phyloP scores from a whole-genome alignment of 2,888 invertebrate genomes.

The Boloria euphrosyne region DNA sequence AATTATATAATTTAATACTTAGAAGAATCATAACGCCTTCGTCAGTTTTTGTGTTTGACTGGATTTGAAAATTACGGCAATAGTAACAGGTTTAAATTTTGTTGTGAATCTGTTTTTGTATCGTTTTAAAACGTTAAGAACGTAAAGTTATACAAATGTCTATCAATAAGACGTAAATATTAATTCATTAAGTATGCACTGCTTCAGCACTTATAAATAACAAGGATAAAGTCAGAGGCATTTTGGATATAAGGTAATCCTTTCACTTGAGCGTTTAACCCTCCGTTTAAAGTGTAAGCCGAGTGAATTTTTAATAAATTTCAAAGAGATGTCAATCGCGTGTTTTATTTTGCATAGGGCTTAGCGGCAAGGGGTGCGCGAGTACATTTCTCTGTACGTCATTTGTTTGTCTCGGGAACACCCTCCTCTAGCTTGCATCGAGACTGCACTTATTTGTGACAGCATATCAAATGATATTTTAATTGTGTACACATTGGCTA shows the following conservation, averaged over 20 bases:
- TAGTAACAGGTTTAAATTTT: no score
- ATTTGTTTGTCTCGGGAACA: conserved; percentile 70
- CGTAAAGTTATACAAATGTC: not conserved
- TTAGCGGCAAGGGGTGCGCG: conserved; percentile 69
- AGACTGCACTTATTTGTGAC: conserved; percentile 71
- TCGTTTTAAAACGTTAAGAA: not conserved
- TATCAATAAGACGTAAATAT: conserved; percentile 16
- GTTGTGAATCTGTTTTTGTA: no score
- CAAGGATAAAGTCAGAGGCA: conserved; percentile 45
- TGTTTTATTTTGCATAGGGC: conserved; percentile 82
- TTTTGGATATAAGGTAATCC: conserved; percentile 63
- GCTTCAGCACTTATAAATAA: conserved; percentile 48
- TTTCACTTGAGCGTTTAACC: conserved; percentile 77
- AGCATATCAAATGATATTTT: conserved; percentile 74
- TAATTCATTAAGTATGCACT: conserved; percentile 25
- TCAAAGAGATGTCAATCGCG: conserved; percentile 81
- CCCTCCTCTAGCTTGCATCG: conserved; percentile 50
- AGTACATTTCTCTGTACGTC: conserved; percentile 81
- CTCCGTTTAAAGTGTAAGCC: conserved; percentile 74
- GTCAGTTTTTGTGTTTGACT: not conserved
- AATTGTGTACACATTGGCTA: conserved; percentile 53
- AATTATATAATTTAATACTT: not conserved
- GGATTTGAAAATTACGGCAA: no score
- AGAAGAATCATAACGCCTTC: not conserved
- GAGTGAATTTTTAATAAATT: conserved; percentile 81